Evolutionary conservation across 2,888 invertebrate genomes (phyloP), one percentile per base, ranked within the genome.

Genomic region (Rugalucina vietnamica): DNA sequence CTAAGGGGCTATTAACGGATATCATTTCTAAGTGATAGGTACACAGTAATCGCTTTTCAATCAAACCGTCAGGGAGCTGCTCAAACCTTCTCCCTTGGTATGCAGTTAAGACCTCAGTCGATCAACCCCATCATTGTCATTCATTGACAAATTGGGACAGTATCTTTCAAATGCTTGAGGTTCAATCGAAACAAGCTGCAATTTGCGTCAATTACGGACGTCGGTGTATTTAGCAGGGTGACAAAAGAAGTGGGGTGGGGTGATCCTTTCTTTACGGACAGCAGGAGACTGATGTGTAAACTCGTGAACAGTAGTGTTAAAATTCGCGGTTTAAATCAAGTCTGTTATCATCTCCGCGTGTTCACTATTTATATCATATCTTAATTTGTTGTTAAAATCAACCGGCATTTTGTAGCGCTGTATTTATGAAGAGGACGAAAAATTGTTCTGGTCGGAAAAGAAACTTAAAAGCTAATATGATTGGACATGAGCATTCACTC

Each of bases 21-120:
- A 72, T 73, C 75, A 85, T 84, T 77, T 75, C 75, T 69, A 84
- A 87, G 78, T 87, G 65, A 82, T 87, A 79, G 87, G 80, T 87
- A 78, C 75, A 37, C 57, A 50, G 39, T 73, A 78, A 79, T 80
- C 39, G 73, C 50, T 34, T 43, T n/a, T 75, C 79, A 69, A 84
- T 80, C 73, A 37, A 43, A 49, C 12, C 72, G 37, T 14, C 27
- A n/a, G 43, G 72, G 72, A 72, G 72, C 21, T 72, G 72, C 72
- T 72, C 72, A 43, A 24, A 27, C 34, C 34, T 72, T 72, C 27
- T 72, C 72, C 43, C 49, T 39, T 29, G 43, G 43, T 34, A 29
- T 72, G 39, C 39, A 72, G 72, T 72, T 72, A 72, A 43, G 18
- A 70, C 29, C 72, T 72, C 49, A 29, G 5, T 72, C 72, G 5